phyloP scores from a whole-genome alignment of 1,140 invertebrate genomes.

The Carcinoscorpius rotundicauda region DNA sequence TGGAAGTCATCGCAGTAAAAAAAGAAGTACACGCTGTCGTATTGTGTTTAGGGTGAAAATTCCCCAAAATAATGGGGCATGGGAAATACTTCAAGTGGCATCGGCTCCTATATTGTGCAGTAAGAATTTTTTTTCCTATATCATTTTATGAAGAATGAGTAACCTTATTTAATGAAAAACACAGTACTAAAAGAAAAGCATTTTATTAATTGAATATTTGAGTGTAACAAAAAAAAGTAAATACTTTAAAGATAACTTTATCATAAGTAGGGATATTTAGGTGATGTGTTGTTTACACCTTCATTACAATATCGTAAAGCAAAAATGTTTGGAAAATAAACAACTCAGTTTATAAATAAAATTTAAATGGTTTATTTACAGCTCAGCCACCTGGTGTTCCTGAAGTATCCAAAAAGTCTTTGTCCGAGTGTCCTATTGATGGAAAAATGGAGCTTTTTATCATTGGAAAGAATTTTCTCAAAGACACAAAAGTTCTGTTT shows the following conservation, averaged over 20 bases:
- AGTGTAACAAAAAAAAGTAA: neutral
- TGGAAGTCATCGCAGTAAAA: slow-evolving; percentile 46
- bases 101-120: slow-evolving; percentile 92
- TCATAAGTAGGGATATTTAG: neutral
- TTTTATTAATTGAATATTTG: neutral
- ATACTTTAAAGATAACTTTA: neutral
- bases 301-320: neutral
- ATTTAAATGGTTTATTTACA: slow-evolving; percentile 34
- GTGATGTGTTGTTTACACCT: neutral
- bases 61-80: slow-evolving; percentile 43
- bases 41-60: slow-evolving; percentile 83
- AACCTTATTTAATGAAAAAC: neutral
- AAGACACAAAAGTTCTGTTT: slow-evolving; percentile 82
- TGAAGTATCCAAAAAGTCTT: slow-evolving; percentile 87
- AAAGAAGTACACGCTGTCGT: slow-evolving; percentile 87
- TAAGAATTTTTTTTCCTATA: slow-evolving; percentile 43
- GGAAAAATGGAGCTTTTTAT: slow-evolving; percentile 81
- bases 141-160: neutral
- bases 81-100: slow-evolving; percentile 77
- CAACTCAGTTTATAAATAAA: too few relatives aligned
- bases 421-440: slow-evolving; percentile 57
- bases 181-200: neutral
- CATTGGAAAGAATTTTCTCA: slow-evolving; percentile 91
- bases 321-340: too few relatives aligned
- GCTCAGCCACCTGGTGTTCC: slow-evolving; percentile 90